A percentile compares a stretch with the other conserved stretches of the same genome.
phyloP scores from a whole-genome alignment of 2,797 vertebrate genomes.

The Myotis myotis region DNA sequence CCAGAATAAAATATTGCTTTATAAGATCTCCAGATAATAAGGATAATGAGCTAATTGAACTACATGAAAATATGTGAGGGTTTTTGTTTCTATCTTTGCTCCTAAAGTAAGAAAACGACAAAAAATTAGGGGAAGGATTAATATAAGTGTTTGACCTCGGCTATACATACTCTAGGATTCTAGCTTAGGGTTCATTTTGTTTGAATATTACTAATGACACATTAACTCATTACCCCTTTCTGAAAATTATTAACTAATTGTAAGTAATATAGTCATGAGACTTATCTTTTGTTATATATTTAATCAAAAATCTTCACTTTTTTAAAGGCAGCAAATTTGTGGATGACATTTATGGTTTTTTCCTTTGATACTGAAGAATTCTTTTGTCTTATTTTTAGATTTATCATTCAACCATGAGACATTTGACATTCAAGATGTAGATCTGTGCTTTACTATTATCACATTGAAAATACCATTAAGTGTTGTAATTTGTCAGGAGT shows the following conservation, averaged over 20 bases:
- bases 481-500: conserved; percentile 53
- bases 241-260: conserved; percentile 61
- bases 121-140: conserved; percentile 4
- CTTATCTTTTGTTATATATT: conserved; percentile 50
- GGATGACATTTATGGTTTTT: conserved; percentile 66
- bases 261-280: conserved; percentile 34
- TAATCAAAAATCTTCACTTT: conserved; percentile 65
- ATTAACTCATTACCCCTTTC: conserved; percentile 23
- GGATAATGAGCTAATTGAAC: conserved; percentile 57
- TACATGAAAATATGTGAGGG: conserved; percentile 47
- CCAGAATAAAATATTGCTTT: conserved; percentile 71
- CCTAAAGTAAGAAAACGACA: conserved; percentile 67
- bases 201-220: conserved; percentile 21
- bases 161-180: not conserved
- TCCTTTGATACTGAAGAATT: conserved; percentile 43
- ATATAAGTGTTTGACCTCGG: conserved; percentile 29
- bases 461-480: conserved; percentile 64
- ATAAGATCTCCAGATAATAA: conserved; percentile 69
- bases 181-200: conserved; percentile 20
- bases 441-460: conserved; percentile 23
- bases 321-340: conserved; percentile 67
- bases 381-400: conserved; percentile 69
- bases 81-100: conserved; percentile 46
- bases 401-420: conserved; percentile 62
- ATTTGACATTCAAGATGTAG: conserved; percentile 55